Percentiles rank a stretch among this genome's conserved stretches.
These are phyloP conservation scores for Poeciliopsis turrubarensis DNA, from an alignment of 2,113 vertebrate species.

Conservation along the genomic window DNA sequence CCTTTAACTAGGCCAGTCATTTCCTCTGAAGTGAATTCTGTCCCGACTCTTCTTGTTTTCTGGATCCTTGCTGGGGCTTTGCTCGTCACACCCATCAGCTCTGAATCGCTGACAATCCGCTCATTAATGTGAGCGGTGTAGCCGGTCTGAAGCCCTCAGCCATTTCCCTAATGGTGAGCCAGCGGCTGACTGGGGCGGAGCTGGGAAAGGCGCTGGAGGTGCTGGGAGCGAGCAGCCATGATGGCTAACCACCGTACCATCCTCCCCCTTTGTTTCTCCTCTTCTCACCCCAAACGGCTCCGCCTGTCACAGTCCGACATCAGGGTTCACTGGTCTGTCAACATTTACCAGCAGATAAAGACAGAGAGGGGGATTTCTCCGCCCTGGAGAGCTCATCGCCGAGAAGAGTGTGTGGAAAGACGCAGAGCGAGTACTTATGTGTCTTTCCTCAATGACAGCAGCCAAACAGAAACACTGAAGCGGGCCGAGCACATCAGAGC, in stretches of 20 bases:
- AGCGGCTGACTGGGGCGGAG: slow-evolving; percentile 37
- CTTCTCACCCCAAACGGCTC: slow-evolving; percentile 76
- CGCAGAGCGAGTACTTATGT: slow-evolving; percentile 86
- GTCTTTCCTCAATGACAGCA: slow-evolving; percentile 89
- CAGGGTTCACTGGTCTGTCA: slow-evolving; percentile 95
- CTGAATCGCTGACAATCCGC: slow-evolving; percentile 67
- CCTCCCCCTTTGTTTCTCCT: slow-evolving; percentile 56
- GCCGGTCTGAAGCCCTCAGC: slow-evolving; percentile 53
- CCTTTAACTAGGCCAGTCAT: slow-evolving; percentile 44
- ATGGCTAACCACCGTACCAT: slow-evolving; percentile 74
- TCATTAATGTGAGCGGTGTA: slow-evolving; percentile 75
- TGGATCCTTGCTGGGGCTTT: slow-evolving; percentile 43
- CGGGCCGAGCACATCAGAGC: slow-evolving; percentile 85
- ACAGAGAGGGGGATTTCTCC: slow-evolving; percentile 84
- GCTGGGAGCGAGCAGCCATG: slow-evolving; percentile 60
- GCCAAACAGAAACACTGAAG: slow-evolving; percentile 92
- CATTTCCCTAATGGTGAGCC: slow-evolving; percentile 65
- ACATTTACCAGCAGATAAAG: slow-evolving; percentile 91
- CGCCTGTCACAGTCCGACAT: slow-evolving; percentile 86
- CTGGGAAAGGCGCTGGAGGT: slow-evolving; percentile 26
- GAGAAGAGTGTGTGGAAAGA: slow-evolving; percentile 79
- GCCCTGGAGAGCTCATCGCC: slow-evolving; percentile 83
- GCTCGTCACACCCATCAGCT: slow-evolving; percentile 68
- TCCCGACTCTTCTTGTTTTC: slow-evolving; percentile 48
- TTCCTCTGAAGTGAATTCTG: slow-evolving; percentile 13